Conservation (phyloP, 2,888 invertebrate genomes). For the Allophyes oxyacanthae region DNA sequence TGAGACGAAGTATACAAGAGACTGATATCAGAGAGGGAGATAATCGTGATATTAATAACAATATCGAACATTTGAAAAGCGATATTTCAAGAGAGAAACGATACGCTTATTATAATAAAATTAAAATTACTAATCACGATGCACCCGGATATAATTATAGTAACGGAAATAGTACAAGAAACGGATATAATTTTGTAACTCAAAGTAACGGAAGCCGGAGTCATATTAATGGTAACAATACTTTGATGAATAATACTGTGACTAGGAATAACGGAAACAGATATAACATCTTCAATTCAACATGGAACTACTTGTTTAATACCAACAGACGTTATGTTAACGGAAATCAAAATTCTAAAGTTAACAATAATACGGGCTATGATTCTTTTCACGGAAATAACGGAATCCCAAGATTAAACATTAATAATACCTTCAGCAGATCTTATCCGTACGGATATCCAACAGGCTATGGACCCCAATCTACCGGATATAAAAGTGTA, state of each 20-base stretch:
- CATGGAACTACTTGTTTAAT: slow-evolving; percentile 17
- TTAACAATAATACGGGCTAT: neutral
- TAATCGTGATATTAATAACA: neutral
- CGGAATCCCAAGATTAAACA: neutral
- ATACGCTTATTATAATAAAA: slow-evolving; percentile 24
- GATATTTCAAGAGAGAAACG: slow-evolving; percentile 17
- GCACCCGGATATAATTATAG: slow-evolving; percentile 2
- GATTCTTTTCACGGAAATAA: neutral
- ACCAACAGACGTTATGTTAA: neutral
- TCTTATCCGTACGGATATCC: slow-evolving; percentile 44
- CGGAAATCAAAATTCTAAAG: neutral
- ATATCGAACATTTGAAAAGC: slow-evolving; percentile 3
- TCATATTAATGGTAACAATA: neutral
- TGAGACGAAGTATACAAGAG: slow-evolving; percentile 41
- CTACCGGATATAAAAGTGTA: slow-evolving; percentile 9
- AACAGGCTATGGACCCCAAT: slow-evolving; percentile 16
- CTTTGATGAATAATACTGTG: neutral
- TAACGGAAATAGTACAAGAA: neutral
- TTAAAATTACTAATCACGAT: slow-evolving; percentile 5
- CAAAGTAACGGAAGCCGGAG: neutral
- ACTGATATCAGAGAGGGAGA: neutral
- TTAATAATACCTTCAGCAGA: slow-evolving; percentile 1
- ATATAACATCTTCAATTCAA: slow-evolving; percentile 28
- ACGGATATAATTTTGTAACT: neutral
- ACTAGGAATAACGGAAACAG: neutral